phyloP scores from a whole-genome alignment of 2,797 vertebrate species.

The Sebastes flavidus region DNA sequence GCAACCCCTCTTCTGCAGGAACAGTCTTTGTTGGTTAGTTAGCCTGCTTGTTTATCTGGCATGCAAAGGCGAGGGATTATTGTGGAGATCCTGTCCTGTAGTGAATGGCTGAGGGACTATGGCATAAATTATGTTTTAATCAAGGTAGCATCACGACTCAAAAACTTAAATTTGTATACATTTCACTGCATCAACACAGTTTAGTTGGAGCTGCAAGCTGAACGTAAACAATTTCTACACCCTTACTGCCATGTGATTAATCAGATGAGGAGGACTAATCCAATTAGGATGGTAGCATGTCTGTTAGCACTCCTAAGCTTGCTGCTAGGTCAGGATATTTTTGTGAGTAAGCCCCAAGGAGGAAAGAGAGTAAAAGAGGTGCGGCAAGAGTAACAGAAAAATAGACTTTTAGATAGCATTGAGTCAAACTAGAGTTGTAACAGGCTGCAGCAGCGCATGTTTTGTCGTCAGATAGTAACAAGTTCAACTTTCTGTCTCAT shows the following conservation, averaged over 20 bases:
- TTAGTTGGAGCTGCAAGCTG: not conserved
- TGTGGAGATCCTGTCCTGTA: not conserved
- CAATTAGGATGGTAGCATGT: constrained; percentile 67
- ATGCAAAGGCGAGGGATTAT: not conserved
- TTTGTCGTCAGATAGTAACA: not conserved
- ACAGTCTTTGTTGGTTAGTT: not conserved
- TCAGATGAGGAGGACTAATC: constrained; percentile 72
- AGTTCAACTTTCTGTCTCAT: constrained; percentile 25
- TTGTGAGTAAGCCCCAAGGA: constrained; percentile 42
- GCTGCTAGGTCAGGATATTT: constrained; percentile 69
- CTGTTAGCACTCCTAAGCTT: constrained; percentile 56
- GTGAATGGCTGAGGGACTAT: not conserved
- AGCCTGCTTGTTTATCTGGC: not conserved
- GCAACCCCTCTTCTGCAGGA: not conserved
- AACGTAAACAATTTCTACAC: constrained; percentile 30
- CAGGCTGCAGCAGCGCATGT: not conserved
- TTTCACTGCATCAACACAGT: not conserved
- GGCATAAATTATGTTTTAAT: not conserved
- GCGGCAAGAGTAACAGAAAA: not conserved
- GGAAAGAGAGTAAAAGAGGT: constrained; percentile 23
- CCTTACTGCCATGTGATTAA: constrained; percentile 65
- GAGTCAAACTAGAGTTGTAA: not conserved
- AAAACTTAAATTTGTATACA: not conserved
- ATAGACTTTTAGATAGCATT: not conserved
- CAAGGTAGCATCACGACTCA: not conserved